phyloP scores from a whole-genome alignment of 2,888 invertebrate species.

The Sinotaia quadrata region DNA sequence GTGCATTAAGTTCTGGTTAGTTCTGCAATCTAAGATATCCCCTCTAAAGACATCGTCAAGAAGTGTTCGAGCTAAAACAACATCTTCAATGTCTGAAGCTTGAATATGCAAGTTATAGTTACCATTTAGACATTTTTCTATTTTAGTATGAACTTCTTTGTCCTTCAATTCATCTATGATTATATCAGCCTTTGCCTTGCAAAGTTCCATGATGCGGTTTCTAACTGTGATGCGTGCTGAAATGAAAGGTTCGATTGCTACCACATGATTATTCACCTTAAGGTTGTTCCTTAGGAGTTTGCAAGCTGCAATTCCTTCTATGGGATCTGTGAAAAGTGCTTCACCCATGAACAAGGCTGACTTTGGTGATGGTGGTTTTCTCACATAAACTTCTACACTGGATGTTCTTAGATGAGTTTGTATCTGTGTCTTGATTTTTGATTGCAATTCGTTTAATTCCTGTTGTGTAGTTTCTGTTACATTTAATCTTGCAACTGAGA shows the following conservation, averaged over 20 bases:
- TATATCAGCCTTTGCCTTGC: slow-evolving; percentile 35
- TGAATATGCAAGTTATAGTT: slow-evolving; percentile 31
- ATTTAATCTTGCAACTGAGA: slow-evolving; percentile 19
- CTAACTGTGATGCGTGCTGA: slow-evolving; percentile 38
- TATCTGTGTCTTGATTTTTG: slow-evolving; percentile 27
- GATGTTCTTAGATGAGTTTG: slow-evolving; percentile 21
- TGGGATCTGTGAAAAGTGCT: slow-evolving; percentile 43
- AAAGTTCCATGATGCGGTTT: slow-evolving; percentile 34
- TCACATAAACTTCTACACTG: slow-evolving; percentile 36
- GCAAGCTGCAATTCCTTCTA: slow-evolving; percentile 42
- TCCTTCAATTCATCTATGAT: slow-evolving; percentile 27
- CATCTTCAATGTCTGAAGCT: background rate
- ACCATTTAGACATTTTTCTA: no score
- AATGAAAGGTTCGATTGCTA: slow-evolving; percentile 38
- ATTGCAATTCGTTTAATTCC: slow-evolving; percentile 10
- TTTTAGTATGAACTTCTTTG: background rate
- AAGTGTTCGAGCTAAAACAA: background rate
- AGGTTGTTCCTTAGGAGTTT: slow-evolving; percentile 18
- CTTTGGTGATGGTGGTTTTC: slow-evolving; percentile 29
- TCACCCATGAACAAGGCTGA: slow-evolving; percentile 40
- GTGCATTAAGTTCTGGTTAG: background rate
- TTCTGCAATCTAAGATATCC: slow-evolving; percentile 26
- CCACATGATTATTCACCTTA: slow-evolving; percentile 22
- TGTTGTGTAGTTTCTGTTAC: background rate
- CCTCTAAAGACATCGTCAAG: slow-evolving; percentile 23